Base-by-base conservation (phyloP, 1,140 invertebrate genomes). In the Diplogasteroides magnus region DNA sequence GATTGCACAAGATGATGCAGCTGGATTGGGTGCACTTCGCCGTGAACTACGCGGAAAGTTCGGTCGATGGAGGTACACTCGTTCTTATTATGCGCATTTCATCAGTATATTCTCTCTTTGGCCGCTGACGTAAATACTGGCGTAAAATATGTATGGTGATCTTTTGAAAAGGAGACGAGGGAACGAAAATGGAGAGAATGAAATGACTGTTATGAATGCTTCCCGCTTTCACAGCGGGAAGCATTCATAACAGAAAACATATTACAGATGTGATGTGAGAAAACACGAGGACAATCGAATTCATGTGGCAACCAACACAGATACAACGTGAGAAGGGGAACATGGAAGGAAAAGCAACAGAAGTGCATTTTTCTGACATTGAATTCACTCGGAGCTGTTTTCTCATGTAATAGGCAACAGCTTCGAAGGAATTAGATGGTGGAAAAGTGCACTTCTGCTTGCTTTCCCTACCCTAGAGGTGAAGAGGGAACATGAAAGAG, bases 1-100 rank as follows among this genome's bases (percentile, higher is more conserved):
- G 37, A 48, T 48, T 48, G 37, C 37, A 6, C 2, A 37, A 3
- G 29, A 14, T 13, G 64, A 65, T 25, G 64, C 31, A 23, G 32
- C 14, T 2, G 23, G 31, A 6, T 2, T 55, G 2, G 11, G 48
- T n/a, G 29, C 31, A 25, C 64, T 65, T 11, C 2, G 23, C 14
- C 31, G 48, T 14, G 64, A 65, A 37, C 48, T 65, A 26, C 31
- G 48, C 13, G 31, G 48, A 13, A 14, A 65, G 25, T 65, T 65
- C 48, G 64, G 64, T 25, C 2, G n/a, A 23, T 65, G 64, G 64
- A 65, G 37, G 37, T n/a, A n/a, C n/a, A n/a, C n/a, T n/a, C n/a
- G n/a, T 48, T 48, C 6, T 6, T 48, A 48, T 48, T 48, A 48
- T 48, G 6, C 37, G 6, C 37, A 48, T 19, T 48, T 48, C 37